These are phyloP conservation scores for Equus quagga DNA, from an alignment of 2,113 vertebrate species.

Conservation along the genomic window DNA sequence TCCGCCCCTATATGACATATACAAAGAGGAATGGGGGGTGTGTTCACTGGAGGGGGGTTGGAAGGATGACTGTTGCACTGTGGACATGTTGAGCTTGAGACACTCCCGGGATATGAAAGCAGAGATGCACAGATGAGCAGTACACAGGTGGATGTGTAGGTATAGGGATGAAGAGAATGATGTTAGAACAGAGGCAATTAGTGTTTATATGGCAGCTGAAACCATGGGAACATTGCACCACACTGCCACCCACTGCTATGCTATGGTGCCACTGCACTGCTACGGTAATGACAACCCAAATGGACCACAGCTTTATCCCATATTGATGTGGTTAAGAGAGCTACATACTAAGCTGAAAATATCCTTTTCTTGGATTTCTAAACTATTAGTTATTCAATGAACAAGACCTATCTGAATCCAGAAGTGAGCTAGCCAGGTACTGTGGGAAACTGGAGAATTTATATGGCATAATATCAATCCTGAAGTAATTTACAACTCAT, in stretches of 20 bases:
- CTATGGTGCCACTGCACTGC: too few relatives aligned
- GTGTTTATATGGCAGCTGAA: background rate
- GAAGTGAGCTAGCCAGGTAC: background rate
- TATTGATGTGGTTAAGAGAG: background rate
- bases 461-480: background rate
- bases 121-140: background rate
- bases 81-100: background rate
- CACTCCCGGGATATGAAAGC: background rate
- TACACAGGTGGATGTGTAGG: background rate
- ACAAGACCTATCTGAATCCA: background rate
- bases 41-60: background rate
- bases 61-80: background rate
- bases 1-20: background rate
- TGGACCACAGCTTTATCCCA: background rate
- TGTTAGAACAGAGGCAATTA: background rate
- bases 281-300: background rate
- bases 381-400: background rate
- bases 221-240: background rate
- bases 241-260: background rate
- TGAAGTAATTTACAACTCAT: background rate
- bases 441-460: background rate
- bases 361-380: background rate
- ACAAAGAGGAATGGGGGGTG: background rate
- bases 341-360: background rate
- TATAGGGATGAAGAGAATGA: background rate